Conservation (phyloP, 2,113 vertebrate species). For the Erythrocercus mccallii region DNA sequence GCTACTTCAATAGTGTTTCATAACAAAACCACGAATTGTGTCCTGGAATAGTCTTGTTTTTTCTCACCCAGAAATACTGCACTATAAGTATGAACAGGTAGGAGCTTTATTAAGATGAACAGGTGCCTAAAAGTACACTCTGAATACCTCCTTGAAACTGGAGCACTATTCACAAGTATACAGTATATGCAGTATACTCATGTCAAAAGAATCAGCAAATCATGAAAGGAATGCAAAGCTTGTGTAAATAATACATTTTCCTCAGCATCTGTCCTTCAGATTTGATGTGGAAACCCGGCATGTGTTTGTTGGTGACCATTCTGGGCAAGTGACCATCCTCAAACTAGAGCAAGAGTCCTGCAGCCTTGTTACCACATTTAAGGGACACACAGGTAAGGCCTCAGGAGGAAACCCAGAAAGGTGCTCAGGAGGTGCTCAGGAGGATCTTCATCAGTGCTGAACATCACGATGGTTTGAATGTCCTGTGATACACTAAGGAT, state of each 20-base stretch:
- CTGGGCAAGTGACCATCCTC: slow-evolving; percentile 97
- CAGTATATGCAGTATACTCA: not conserved
- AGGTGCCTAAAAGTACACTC: not conserved
- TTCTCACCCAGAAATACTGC: not conserved
- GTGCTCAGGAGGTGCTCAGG: not conserved
- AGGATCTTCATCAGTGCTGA: not conserved
- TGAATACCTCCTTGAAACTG: not conserved
- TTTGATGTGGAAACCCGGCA: slow-evolving; percentile 97
- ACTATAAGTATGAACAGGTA: not conserved
- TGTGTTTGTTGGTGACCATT: slow-evolving; percentile 94
- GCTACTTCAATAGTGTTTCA: not conserved
- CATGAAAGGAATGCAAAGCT: not conserved
- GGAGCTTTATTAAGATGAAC: not conserved
- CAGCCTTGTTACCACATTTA: slow-evolving; percentile 93
- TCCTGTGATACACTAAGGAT: not conserved
- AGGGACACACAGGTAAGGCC: slow-evolving; percentile 91
- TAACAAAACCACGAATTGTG: not conserved
- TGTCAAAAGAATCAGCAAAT: not conserved
- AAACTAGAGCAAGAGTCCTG: slow-evolving; percentile 96
- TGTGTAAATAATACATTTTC: slow-evolving; percentile 9
- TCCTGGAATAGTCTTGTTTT: not conserved
- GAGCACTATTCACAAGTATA: not conserved
- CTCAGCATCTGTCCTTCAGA: slow-evolving; percentile 77
- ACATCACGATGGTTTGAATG: not conserved
- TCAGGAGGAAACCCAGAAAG: not conserved